A percentile compares a stretch with the other conserved stretches of the same genome.
Evolutionary conservation across 2,113 vertebrate species (phyloP).

Genomic region (Platichthys flesus): DNA sequence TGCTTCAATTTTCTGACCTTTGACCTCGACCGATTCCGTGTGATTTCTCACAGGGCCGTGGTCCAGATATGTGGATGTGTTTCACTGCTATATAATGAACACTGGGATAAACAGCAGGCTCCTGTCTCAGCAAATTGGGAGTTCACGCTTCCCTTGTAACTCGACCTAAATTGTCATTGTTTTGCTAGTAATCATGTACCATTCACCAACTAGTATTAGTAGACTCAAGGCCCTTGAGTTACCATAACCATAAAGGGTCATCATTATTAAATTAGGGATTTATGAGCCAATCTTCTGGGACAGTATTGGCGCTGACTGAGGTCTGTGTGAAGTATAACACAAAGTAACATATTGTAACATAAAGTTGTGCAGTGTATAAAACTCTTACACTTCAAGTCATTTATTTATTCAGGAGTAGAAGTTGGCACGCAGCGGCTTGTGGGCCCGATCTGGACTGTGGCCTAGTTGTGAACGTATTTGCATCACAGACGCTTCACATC

Average conservation of each 20-base stretch:
- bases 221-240: slow-evolving; percentile 6
- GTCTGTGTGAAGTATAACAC: neutral
- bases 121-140: slow-evolving; percentile 6
- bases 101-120: slow-evolving; percentile 5
- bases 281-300: neutral
- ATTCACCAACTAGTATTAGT: slow-evolving; percentile 9
- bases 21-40: neutral
- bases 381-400: slow-evolving; percentile 1
- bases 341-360: neutral
- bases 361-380: neutral
- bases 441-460: slow-evolving; percentile 9
- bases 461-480: slow-evolving; percentile 14
- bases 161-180: slow-evolving; percentile 6
- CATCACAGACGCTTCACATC: neutral
- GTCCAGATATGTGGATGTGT: neutral
- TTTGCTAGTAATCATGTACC: slow-evolving; percentile 11
- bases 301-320: neutral
- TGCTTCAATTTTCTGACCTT: slow-evolving; percentile 7
- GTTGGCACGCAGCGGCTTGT: neutral
- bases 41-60: neutral
- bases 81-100: neutral
- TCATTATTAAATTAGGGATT: slow-evolving; percentile 1
- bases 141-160: slow-evolving; percentile 3
- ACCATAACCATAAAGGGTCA: slow-evolving; percentile 14
- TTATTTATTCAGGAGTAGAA: neutral